Evolutionary conservation across 2,797 vertebrate species (phyloP).

Genomic region (Simalia tracyae): DNA sequence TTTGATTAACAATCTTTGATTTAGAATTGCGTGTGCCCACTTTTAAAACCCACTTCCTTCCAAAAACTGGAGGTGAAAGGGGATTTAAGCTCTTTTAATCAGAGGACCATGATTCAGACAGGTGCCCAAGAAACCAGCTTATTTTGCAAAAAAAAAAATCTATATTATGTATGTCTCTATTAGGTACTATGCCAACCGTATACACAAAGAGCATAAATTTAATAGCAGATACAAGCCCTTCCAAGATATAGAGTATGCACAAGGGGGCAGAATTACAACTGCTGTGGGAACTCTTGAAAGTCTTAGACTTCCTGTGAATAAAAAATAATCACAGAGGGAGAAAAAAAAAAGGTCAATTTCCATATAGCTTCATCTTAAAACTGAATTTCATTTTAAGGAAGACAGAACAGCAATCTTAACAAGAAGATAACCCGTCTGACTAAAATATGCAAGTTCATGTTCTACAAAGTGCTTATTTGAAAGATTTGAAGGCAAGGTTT

Average conservation of each 20-base stretch:
- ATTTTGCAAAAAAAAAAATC: rapidly evolving
- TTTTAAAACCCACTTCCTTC: background rate
- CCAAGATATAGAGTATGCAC: constrained; percentile 25
- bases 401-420: constrained; percentile 24
- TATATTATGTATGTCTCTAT: background rate
- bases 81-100: background rate
- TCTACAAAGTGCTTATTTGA: constrained; percentile 46
- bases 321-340: constrained; percentile 32
- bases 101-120: background rate
- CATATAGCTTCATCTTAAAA: background rate
- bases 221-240: constrained; percentile 34
- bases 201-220: constrained; percentile 22
- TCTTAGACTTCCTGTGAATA: constrained; percentile 3
- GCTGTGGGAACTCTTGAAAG: constrained; percentile 33
- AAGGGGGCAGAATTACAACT: constrained; percentile 26
- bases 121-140: background rate
- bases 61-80: background rate
- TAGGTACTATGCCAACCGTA: background rate
- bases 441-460: constrained; percentile 23
- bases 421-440: constrained; percentile 17
- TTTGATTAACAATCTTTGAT: background rate
- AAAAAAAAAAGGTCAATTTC: constrained; percentile 47
- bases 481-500: constrained; percentile 20
- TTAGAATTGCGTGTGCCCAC: background rate
- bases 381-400: constrained; percentile 45